phyloP scores from a whole-genome alignment of 2,888 invertebrate genomes.

The Pammene aurita region DNA sequence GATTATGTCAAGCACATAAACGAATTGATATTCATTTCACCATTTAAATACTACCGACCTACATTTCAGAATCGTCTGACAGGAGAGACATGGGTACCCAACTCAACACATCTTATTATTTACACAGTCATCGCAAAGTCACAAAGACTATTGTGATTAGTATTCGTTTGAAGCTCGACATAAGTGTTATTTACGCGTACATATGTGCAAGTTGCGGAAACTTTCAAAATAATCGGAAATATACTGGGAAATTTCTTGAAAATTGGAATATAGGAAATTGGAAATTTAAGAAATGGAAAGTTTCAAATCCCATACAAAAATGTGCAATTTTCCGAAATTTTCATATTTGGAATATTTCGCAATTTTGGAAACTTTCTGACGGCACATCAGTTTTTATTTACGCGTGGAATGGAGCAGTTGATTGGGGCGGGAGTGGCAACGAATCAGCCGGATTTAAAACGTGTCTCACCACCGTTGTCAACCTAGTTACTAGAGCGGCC shows the following conservation, averaged over 20 bases:
- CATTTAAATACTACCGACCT: not conserved
- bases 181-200: slow-evolving; percentile 23
- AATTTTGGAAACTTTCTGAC: too few species aligned
- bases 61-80: not conserved
- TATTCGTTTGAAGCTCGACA: slow-evolving; percentile 15
- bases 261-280: too few species aligned
- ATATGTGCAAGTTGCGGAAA: slow-evolving; percentile 4
- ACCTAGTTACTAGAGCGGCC: not conserved
- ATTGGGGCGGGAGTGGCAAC: not conserved
- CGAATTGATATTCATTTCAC: too few species aligned
- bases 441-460: not conserved
- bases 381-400: too few species aligned
- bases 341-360: too few species aligned
- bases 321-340: too few species aligned
- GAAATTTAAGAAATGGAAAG: too few species aligned
- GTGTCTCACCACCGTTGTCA: not conserved
- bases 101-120: slow-evolving; percentile 29
- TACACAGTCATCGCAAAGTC: slow-evolving; percentile 16
- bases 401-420: slow-evolving; percentile 13
- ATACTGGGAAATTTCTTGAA: too few species aligned
- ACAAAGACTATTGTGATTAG: slow-evolving; percentile 16
- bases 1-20: too few species aligned
- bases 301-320: too few species aligned
- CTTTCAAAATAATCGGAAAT: too few species aligned
- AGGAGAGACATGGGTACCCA: not conserved